phyloP scores from a whole-genome alignment of 2,888 invertebrate genomes.

The Drosophila hamatofila region DNA sequence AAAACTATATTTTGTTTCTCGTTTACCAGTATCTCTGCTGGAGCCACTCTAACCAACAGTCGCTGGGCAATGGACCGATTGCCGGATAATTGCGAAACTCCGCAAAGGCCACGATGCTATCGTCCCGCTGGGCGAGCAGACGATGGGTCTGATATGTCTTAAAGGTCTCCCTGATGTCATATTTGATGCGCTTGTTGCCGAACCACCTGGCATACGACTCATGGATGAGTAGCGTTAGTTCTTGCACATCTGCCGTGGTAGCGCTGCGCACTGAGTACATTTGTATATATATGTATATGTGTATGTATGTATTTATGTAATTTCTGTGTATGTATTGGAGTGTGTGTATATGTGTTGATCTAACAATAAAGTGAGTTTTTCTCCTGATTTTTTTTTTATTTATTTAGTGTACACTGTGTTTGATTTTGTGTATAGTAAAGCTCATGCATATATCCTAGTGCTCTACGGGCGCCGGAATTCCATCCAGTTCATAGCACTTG shows the following conservation, averaged over 20 bases:
- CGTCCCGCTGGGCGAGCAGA: conserved; percentile 46
- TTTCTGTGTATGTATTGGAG: neutral
- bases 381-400: neutral
- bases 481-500: conserved; percentile 70
- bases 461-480: conserved; percentile 29
- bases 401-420: conserved; percentile 11
- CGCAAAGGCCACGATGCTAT: conserved; percentile 67
- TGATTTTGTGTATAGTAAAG: conserved; percentile 19
- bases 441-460: neutral
- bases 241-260: conserved; percentile 25
- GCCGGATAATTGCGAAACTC: conserved; percentile 74
- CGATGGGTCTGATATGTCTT: conserved; percentile 66
- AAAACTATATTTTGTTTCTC: neutral
- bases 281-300: neutral
- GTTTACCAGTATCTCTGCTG: conserved; percentile 72
- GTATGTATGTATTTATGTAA: neutral
- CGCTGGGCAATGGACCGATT: conserved; percentile 62
- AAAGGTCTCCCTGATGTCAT: conserved; percentile 49
- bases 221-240: conserved; percentile 25
- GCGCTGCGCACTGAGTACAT: conserved; percentile 56
- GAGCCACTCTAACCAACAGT: conserved; percentile 78
- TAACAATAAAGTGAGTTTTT: neutral
- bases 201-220: conserved; percentile 39
- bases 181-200: conserved; percentile 61
- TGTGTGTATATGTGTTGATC: neutral